These are phyloP conservation scores for Semicossyphus pulcher DNA, from an alignment of 2,113 vertebrate species.

Conservation along the genomic window DNA sequence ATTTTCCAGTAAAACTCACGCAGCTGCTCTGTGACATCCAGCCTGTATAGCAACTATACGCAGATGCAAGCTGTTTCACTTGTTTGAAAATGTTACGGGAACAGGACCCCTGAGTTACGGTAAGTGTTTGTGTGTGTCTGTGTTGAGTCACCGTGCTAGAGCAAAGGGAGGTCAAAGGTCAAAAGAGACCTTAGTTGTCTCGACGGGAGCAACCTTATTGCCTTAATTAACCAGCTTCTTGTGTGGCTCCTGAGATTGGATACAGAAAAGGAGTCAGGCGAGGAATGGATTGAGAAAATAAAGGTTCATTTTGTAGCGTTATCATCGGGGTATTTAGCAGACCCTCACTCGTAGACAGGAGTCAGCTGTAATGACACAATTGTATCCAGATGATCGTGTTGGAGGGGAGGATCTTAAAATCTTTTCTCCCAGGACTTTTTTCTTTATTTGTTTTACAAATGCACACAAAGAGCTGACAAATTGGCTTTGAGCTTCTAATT, in stretches of 20 bases:
- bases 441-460: slow-evolving; percentile 22
- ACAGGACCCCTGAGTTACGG: slow-evolving; percentile 65
- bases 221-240: slow-evolving; percentile 59
- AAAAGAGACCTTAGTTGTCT: slow-evolving; percentile 48
- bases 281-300: slow-evolving; percentile 39
- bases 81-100: slow-evolving; percentile 59
- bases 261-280: slow-evolving; percentile 3
- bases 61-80: slow-evolving; percentile 30
- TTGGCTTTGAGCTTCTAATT: slow-evolving; percentile 42
- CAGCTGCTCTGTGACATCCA: slow-evolving; percentile 30
- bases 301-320: slow-evolving; percentile 56
- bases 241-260: slow-evolving; percentile 71
- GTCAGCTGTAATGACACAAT: slow-evolving; percentile 74
- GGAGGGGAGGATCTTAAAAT: slow-evolving; percentile 47
- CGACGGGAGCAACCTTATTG: slow-evolving; percentile 38
- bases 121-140: slow-evolving; percentile 64
- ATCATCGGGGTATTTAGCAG: slow-evolving; percentile 60
- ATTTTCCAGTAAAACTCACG: slow-evolving; percentile 44
- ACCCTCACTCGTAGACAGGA: slow-evolving; percentile 64
- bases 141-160: slow-evolving; percentile 60
- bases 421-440: slow-evolving; percentile 43
- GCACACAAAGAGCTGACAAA: slow-evolving; percentile 42
- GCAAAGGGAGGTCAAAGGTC: slow-evolving; percentile 65
- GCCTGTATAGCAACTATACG: slow-evolving; percentile 14
- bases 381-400: slow-evolving; percentile 79